These are phyloP conservation scores for Pseudocheirus occidentalis DNA, from an alignment of 2,797 vertebrate species.

Conservation along the genomic window DNA sequence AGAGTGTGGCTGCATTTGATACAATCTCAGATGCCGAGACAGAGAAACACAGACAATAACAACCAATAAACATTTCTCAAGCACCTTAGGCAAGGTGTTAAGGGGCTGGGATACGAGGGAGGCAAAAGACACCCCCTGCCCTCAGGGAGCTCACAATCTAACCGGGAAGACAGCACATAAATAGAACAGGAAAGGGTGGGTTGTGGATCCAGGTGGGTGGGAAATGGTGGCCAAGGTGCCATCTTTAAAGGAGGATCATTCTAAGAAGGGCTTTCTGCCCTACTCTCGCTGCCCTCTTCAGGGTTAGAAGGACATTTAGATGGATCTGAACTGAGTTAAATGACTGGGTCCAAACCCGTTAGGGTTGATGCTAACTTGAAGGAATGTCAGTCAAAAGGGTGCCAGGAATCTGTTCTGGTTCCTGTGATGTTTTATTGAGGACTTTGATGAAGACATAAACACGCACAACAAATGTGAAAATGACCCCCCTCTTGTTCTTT, in stretches of 20 bases:
- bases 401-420: not conserved
- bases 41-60: not conserved
- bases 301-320: not conserved
- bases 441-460: not conserved
- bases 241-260: not conserved
- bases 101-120: not conserved
- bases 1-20: not conserved
- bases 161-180: not conserved
- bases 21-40: not conserved
- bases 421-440: not conserved
- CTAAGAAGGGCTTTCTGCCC: not conserved
- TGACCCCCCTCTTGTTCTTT: not conserved
- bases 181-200: not conserved
- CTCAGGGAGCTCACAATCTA: not conserved
- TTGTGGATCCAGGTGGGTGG: not conserved
- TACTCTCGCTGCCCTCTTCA: not conserved
- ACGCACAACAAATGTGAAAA: not conserved
- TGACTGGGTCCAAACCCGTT: not conserved
- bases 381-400: not conserved
- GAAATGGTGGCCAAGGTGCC: not conserved
- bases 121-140: not conserved
- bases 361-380: not conserved
- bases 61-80: not conserved
- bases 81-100: fast-evolving
- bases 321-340: not conserved